Conservation (phyloP, 2,888 invertebrate species). For the Anagyrus pseudococci region DNA sequence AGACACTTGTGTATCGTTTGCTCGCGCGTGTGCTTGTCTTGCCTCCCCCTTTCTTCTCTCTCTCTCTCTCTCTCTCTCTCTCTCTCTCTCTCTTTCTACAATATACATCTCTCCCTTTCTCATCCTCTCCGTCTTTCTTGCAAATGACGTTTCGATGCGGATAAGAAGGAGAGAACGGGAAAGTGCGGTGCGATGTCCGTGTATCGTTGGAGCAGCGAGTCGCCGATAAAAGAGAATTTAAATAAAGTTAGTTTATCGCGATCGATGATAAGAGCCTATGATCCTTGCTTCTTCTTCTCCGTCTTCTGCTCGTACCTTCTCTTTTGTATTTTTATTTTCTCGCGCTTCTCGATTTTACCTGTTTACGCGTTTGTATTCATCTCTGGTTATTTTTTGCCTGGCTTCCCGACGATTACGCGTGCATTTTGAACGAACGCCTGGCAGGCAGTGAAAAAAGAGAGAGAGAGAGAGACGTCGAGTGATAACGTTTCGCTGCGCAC, state of each 20-base stretch:
- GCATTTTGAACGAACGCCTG: neutral
- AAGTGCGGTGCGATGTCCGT: constrained; percentile 12
- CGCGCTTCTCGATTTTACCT: neutral
- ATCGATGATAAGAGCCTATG: constrained; percentile 40
- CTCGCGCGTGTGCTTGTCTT: neutral
- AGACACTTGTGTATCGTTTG: neutral
- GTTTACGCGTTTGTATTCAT: neutral
- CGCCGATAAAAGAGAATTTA: constrained; percentile 38
- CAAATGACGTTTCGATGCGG: constrained; percentile 20
- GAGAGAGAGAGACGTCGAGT: no score
- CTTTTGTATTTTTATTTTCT: neutral
- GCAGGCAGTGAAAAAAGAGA: no score
- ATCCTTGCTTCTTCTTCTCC: neutral
- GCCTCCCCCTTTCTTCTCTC: neutral
- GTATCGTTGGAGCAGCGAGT: neutral
- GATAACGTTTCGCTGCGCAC: no score
- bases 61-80: neutral
- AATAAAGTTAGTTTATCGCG: constrained; percentile 44
- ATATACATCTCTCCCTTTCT: neutral
- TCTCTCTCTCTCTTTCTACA: neutral
- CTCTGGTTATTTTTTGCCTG: neutral
- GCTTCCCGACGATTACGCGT: neutral
- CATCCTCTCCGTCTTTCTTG: neutral
- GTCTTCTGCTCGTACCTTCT: neutral
- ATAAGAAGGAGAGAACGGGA: constrained; percentile 13